Conservation (phyloP, 2,888 invertebrate genomes). For the Erpobdella octoculata region DNA sequence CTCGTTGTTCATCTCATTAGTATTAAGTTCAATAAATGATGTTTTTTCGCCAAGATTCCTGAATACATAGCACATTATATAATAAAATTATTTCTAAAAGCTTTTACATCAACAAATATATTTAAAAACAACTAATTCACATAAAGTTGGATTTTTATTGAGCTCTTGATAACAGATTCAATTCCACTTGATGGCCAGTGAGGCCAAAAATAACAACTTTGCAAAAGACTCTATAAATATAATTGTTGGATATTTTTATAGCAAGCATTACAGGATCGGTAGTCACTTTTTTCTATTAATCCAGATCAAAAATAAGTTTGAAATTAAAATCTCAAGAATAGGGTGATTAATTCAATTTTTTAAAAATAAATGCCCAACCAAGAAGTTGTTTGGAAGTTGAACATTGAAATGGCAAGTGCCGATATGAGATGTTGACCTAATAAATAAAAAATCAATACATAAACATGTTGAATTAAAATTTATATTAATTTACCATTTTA, state of each 20-base stretch:
- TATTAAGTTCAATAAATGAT: conserved; percentile 64
- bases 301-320: too few relatives aligned
- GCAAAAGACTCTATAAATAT: too few relatives aligned
- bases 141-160: too few relatives aligned
- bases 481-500: too few relatives aligned
- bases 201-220: too few relatives aligned
- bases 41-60: conserved; percentile 70
- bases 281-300: too few relatives aligned
- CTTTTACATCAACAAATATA: background rate
- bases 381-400: conserved; percentile 65
- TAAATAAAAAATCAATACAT: background rate
- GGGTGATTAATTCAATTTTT: background rate
- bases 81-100: background rate
- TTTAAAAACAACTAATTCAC: background rate
- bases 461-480: background rate
- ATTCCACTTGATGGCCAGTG: too few relatives aligned
- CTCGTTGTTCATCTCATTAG: conserved; percentile 43
- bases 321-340: too few relatives aligned
- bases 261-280: too few relatives aligned
- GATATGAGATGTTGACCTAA: conserved; percentile 76
- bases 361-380: conserved; percentile 54
- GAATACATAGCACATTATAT: background rate
- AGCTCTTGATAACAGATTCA: too few relatives aligned
- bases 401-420: conserved; percentile 66
- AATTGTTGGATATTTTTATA: too few relatives aligned